Base-by-base conservation (phyloP, 2,113 vertebrate genomes). In the Sorex araneus region DNA sequence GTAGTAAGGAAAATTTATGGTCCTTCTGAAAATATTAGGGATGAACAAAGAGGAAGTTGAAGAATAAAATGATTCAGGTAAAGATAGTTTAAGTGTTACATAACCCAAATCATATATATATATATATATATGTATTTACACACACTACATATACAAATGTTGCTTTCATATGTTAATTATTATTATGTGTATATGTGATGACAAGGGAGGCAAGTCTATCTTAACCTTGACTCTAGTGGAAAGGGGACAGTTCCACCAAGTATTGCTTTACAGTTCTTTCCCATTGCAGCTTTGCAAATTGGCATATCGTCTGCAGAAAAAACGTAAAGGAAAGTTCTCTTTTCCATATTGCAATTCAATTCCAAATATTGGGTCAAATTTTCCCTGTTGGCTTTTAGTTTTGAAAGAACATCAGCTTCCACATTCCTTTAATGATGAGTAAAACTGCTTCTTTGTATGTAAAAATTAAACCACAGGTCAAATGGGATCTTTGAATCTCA, bases 271-370 rank as follows among this genome's bases (percentile, higher is more conserved):
- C 86, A 91, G 80, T 32, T 73, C 60, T 69, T 66, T 60, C 57
- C 94, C 30, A 50, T 89, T 93, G 86, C 91, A 89, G 85, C 66
- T 40, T 95, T 96, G 67, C 94, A 95, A 54, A 95, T 89, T 92
- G 86, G 74, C 94, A 63, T 66, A 57, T 82, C 80, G 47, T 89
- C 91, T 96, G 78, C 81, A 83, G 91, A 94, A 90, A 96, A 82
- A 84, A 79, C 92, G 86, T 94, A 82, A 93, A 28, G 75, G 71
- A 60, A 75, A 50, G 66, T 93, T 92, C 86, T 96, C 78, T 97
- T 75, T 0, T 81, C 87, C 50, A 87, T 77, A 87, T 92, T 94
- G 57, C 40, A 95, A 94, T 96, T 94, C 95, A 94, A 25, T 87
- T 94, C 60, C 75, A 92, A 92, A 96, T 87, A 10, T 91, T 47